Percentiles rank a stretch among this genome's conserved stretches.
Evolutionary conservation across 2,888 invertebrate genomes (phyloP).

Genomic region (Drosophila mimetica): DNA sequence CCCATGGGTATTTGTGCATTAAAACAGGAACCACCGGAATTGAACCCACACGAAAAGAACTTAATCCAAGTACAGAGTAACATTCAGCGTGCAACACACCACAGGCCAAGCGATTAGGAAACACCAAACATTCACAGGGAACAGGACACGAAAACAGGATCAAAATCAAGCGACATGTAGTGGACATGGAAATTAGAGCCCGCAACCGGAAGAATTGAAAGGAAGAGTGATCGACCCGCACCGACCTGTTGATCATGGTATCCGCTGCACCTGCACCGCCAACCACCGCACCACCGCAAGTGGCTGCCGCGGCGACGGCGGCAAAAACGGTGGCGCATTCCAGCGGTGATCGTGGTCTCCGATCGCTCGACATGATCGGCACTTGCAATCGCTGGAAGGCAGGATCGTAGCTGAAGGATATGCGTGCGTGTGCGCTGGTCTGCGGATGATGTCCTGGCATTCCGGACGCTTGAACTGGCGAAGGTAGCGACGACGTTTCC

Average conservation of each 20-base stretch:
- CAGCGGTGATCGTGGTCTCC: constrained; percentile 60
- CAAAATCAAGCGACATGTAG: constrained; percentile 8
- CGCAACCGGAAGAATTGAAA: constrained; percentile 24
- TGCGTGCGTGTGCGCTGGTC: constrained; percentile 24
- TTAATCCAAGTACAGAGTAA: background rate
- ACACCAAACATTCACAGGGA: constrained; percentile 30
- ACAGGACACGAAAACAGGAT: constrained; percentile 1
- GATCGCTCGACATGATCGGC: constrained; percentile 43
- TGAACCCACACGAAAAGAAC: constrained; percentile 6
- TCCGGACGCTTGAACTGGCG: constrained; percentile 30
- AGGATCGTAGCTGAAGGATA: constrained; percentile 80
- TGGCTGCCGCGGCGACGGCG: constrained; percentile 57
- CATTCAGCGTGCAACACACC: constrained; percentile 17
- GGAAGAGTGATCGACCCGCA: constrained; percentile 24
- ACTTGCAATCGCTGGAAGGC: constrained; percentile 74
- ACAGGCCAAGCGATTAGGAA: constrained; percentile 26
- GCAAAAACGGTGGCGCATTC: constrained; percentile 71
- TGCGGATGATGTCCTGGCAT: background rate
- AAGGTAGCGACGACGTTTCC: constrained; percentile 50
- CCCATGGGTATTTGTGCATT: constrained; percentile 12
- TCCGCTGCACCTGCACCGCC: constrained; percentile 8
- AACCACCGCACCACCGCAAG: constrained; percentile 49
- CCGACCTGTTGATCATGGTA: constrained; percentile 53
- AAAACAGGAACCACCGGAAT: background rate
- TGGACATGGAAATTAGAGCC: constrained; percentile 8